Evolutionary conservation across 2,113 vertebrate genomes (phyloP), one percentile per base, ranked within the genome.

Genomic region (Cariama cristata): DNA sequence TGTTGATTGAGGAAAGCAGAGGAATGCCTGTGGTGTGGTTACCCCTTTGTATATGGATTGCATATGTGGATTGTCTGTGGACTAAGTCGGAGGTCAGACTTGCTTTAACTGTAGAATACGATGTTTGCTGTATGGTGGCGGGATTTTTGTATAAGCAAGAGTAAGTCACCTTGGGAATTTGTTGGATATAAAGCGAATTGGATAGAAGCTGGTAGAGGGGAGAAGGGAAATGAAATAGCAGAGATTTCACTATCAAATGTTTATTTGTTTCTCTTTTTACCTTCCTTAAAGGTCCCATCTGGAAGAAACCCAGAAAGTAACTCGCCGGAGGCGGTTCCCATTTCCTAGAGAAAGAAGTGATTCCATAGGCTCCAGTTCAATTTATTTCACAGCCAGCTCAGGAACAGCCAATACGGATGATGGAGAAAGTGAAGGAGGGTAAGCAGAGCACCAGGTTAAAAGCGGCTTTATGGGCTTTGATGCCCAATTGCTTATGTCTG

Each of bases 341-440:
- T 94, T 98, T 74, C 45, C 95, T n/a, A 98, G 99, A 30, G 99
- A 99, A n/a, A 99, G 99, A 35, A 98, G 98, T 0, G 99, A 99
- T 79, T 99, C 99, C 74, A 97, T 98, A 3, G 98, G 98, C 79
- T 99, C 99, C 97, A 99, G 99, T 91, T 99, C 99, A 6, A 98
- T 99, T 90, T 99, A 99, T 94, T 99, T 99, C 98, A 99, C 99
- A 0, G 98, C 99, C 83, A 98, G 98, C 86, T 99, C 99, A 0
- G 99, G 99, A 22, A 14, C 96, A 11, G 33, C 83, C 38, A 98
- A 98, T 4, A 98, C 98, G 1, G 99, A 98, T 6, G 99, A 98
- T n/a, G 98, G 97, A 0, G 99, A 99, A 96, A 99, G 99, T 0
- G 99, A 99, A 90, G 99, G 98, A 3, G 99, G 99, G 99, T 99